Evolutionary conservation across 2,888 invertebrate genomes (phyloP).

Genomic region (Ypsolopha sequella): DNA sequence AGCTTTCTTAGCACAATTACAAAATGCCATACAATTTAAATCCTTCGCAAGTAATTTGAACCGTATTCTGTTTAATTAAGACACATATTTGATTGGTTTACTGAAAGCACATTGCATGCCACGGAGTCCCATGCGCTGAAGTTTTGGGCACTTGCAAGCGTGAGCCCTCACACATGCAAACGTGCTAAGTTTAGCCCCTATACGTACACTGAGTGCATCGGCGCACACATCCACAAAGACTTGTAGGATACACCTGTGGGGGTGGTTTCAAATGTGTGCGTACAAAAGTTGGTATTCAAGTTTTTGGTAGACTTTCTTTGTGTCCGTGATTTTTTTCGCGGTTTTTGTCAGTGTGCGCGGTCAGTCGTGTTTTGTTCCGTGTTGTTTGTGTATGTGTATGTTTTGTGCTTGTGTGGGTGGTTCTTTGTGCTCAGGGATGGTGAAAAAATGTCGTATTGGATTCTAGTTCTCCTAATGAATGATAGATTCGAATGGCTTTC

Average conservation of each 20-base stretch:
- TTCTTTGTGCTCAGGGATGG: slow-evolving; percentile 67
- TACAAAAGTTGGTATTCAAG: slow-evolving; percentile 63
- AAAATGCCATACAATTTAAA: slow-evolving; percentile 19
- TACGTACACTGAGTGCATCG: slow-evolving; percentile 43
- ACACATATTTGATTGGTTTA: slow-evolving; percentile 11
- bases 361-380: slow-evolving; percentile 64
- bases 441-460: slow-evolving; percentile 69
- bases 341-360: slow-evolving; percentile 47
- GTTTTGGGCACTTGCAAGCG: slow-evolving; percentile 60
- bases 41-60: no score
- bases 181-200: slow-evolving; percentile 58
- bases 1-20: slow-evolving; percentile 17
- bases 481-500: slow-evolving; percentile 47
- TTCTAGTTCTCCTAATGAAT: slow-evolving; percentile 68
- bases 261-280: slow-evolving; percentile 28
- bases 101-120: slow-evolving; percentile 11
- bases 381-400: slow-evolving; percentile 44
- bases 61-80: slow-evolving; percentile 4
- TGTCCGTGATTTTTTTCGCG: slow-evolving; percentile 70
- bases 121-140: slow-evolving; percentile 25
- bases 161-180: slow-evolving; percentile 39
- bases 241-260: slow-evolving; percentile 19
- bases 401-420: slow-evolving; percentile 38
- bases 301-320: slow-evolving; percentile 69
- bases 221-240: slow-evolving; percentile 42